Evolutionary conservation across 1,140 invertebrate genomes (phyloP).

Genomic region (Oppia nitens): DNA sequence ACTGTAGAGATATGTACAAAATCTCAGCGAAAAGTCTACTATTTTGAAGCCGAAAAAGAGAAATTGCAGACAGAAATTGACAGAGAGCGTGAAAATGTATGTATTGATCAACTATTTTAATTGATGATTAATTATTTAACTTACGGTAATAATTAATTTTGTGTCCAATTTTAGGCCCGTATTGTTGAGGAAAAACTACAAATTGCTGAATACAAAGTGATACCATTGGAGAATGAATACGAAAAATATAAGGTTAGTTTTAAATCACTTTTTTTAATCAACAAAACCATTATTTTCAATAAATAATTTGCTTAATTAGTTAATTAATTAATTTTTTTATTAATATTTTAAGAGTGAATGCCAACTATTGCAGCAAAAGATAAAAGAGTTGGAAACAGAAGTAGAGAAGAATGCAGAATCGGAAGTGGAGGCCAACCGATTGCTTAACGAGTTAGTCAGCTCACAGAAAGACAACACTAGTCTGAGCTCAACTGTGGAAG

Average conservation of each 20-base stretch:
- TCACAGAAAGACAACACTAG: not conserved
- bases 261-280: no score
- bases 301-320: no score
- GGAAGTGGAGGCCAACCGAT: not conserved
- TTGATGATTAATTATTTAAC: not conserved
- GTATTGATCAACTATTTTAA: slow-evolving; percentile 2
- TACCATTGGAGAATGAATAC: not conserved
- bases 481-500: not conserved
- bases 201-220: not conserved
- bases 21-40: not conserved
- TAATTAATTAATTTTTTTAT: not conserved
- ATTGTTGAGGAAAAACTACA: not conserved
- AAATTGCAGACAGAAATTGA: slow-evolving; percentile 1
- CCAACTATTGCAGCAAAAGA: not conserved
- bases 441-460: not conserved
- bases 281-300: no score
- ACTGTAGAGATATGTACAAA: not conserved
- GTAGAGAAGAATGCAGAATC: not conserved
- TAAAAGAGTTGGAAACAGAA: not conserved
- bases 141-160: not conserved
- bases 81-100: not conserved
- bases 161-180: not conserved
- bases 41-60: slow-evolving; percentile 10
- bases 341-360: not conserved
- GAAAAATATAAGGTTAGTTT: not conserved